phyloP scores from a whole-genome alignment of 2,113 vertebrate species.

The Apeltes quadracus region DNA sequence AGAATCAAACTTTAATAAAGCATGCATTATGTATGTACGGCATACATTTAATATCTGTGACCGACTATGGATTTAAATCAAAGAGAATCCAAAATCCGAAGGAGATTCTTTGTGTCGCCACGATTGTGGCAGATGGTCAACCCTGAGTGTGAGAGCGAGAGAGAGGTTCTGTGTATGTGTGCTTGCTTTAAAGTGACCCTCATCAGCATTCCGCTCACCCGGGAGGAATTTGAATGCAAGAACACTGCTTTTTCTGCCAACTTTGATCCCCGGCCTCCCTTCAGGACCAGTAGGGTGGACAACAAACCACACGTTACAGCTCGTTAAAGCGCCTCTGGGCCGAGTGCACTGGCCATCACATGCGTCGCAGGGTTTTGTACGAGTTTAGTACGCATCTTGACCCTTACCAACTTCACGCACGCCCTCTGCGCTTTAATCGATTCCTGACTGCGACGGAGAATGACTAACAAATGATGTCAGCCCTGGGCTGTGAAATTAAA shows the following conservation, averaged over 20 bases:
- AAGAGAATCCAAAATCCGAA: neutral
- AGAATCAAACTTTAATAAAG: neutral
- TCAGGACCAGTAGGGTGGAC: conserved; percentile 68
- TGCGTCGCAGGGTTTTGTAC: conserved; percentile 9
- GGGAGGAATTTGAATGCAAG: conserved; percentile 74
- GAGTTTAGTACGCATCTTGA: conserved; percentile 42
- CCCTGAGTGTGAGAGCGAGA: conserved; percentile 30
- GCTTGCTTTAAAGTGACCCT: conserved; percentile 55
- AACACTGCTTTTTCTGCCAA: conserved; percentile 76
- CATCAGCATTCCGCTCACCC: conserved; percentile 76
- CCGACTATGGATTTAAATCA: neutral
- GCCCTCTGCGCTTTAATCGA: conserved; percentile 52
- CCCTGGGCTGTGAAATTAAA: conserved; percentile 57
- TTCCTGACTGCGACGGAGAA: conserved; percentile 40
- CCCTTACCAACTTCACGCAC: conserved; percentile 19
- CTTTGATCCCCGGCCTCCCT: conserved; percentile 71
- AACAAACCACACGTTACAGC: conserved; percentile 68
- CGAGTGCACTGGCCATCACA: conserved; percentile 31
- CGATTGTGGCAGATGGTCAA: conserved; percentile 64
- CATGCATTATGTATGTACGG: neutral
- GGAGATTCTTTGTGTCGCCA: neutral
- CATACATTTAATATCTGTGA: conserved; percentile 11
- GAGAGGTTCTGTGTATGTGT: conserved; percentile 9
- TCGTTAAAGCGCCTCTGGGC: conserved; percentile 63
- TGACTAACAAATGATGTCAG: conserved; percentile 60